A percentile compares a stretch with the other conserved stretches of the same genome.
phyloP scores from a whole-genome alignment of 1,140 invertebrate genomes.

The Nilaparvata lugens region DNA sequence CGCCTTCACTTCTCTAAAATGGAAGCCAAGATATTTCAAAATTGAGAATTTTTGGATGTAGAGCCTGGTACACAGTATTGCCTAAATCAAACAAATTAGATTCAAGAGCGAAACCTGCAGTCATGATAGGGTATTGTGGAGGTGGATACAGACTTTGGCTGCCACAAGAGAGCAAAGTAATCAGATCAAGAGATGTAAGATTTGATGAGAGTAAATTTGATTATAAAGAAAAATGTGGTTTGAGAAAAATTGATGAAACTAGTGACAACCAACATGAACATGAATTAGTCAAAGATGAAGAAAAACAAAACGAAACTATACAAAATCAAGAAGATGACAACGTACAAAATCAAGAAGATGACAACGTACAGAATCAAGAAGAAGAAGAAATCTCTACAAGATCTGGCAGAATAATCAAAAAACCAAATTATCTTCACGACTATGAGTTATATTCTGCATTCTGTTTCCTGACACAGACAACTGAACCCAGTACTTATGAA shows the following conservation, averaged over 20 bases:
- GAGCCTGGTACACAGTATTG: slow-evolving; percentile 8
- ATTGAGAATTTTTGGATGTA: slow-evolving; percentile 13
- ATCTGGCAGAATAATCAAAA: too few relatives aligned
- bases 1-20: slow-evolving; percentile 2
- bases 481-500: too few relatives aligned
- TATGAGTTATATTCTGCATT: too few relatives aligned
- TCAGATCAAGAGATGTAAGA: slow-evolving; percentile 7
- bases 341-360: not conserved
- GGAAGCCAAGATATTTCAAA: slow-evolving; percentile 8
- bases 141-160: slow-evolving; percentile 1
- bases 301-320: slow-evolving; percentile 6
- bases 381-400: slow-evolving; percentile 9
- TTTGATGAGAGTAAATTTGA: slow-evolving; percentile 11
- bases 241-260: not conserved
- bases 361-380: not conserved
- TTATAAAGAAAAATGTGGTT: not conserved
- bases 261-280: slow-evolving; percentile 4
- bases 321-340: not conserved
- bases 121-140: slow-evolving; percentile 9
- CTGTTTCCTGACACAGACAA: too few relatives aligned
- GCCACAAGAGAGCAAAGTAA: slow-evolving; percentile 8
- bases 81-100: slow-evolving; percentile 12
- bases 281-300: slow-evolving; percentile 1
- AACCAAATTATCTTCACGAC: too few relatives aligned
- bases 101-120: slow-evolving; percentile 3